These are phyloP conservation scores for Crocallis elinguaria DNA, from an alignment of 2,888 invertebrate species.

Conservation along the genomic window DNA sequence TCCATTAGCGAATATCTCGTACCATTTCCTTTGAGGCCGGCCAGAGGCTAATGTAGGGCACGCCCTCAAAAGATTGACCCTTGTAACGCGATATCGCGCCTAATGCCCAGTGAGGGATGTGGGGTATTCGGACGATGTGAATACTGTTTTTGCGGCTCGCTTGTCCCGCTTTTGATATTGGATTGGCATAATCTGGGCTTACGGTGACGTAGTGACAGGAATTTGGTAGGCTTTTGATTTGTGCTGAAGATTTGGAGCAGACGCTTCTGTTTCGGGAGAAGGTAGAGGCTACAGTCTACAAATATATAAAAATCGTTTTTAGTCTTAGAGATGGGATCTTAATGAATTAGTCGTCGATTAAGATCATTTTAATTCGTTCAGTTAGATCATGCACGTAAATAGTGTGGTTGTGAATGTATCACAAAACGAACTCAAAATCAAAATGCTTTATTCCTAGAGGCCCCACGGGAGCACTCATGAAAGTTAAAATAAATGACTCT, in stretches of 20 bases:
- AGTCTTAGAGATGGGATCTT: too few relatives aligned
- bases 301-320: too few relatives aligned
- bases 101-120: conserved; percentile 42
- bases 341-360: too few relatives aligned
- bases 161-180: conserved; percentile 29
- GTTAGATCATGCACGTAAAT: too few relatives aligned
- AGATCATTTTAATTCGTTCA: too few relatives aligned
- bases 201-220: conserved; percentile 21
- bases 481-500: too few relatives aligned
- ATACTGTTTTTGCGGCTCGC: conserved; percentile 32
- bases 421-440: too few relatives aligned
- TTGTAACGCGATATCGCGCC: conserved; percentile 61
- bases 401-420: too few relatives aligned
- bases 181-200: conserved; percentile 28
- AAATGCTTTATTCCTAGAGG: too few relatives aligned
- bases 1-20: conserved; percentile 70
- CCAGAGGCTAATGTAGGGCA: conserved; percentile 70
- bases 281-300: too few relatives aligned
- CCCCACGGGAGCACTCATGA: too few relatives aligned
- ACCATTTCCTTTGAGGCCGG: conserved; percentile 70
- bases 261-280: conserved; percentile 2
- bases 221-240: conserved; percentile 18
- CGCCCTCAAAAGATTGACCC: conserved; percentile 70
- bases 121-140: conserved; percentile 33
- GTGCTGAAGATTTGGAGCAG: conserved; percentile 6